Evolutionary conservation across 2,113 vertebrate species (phyloP).

Genomic region (Psilopogon haemacephalus): DNA sequence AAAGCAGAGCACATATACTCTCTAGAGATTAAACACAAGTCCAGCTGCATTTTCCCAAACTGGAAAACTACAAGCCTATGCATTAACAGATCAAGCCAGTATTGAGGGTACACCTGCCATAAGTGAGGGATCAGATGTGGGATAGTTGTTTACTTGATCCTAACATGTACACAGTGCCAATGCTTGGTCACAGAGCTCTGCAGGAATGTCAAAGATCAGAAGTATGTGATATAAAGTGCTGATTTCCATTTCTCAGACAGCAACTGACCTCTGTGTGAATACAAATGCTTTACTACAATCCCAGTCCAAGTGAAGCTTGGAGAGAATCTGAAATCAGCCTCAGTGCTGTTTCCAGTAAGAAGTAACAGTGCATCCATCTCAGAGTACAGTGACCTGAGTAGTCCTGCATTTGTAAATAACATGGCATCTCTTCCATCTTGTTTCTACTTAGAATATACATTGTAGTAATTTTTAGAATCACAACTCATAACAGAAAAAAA

Average conservation of each 20-base stretch:
- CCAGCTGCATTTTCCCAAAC: not conserved
- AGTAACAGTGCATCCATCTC: not conserved
- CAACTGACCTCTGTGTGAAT: not conserved
- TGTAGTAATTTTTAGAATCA: not conserved
- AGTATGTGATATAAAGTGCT: too few relatives aligned
- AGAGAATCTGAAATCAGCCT: not conserved
- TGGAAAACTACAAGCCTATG: not conserved
- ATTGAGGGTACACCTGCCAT: not conserved
- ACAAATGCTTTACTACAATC: not conserved
- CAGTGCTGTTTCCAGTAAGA: not conserved
- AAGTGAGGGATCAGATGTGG: not conserved
- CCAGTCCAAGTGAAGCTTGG: not conserved
- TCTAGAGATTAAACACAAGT: not conserved
- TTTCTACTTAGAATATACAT: not conserved
- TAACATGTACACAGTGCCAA: too few relatives aligned
- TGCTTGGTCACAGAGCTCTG: not conserved
- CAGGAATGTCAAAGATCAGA: not conserved
- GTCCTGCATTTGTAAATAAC: not conserved
- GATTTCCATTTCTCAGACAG: not conserved
- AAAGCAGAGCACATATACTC: not conserved
- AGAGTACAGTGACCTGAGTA: not conserved
- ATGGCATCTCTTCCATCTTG: not conserved
- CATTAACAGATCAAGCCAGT: not conserved
- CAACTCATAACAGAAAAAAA: not conserved
- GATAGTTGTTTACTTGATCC: not conserved